phyloP scores from a whole-genome alignment of 1,140 invertebrate species.

The Drosophila trapezifrons region DNA sequence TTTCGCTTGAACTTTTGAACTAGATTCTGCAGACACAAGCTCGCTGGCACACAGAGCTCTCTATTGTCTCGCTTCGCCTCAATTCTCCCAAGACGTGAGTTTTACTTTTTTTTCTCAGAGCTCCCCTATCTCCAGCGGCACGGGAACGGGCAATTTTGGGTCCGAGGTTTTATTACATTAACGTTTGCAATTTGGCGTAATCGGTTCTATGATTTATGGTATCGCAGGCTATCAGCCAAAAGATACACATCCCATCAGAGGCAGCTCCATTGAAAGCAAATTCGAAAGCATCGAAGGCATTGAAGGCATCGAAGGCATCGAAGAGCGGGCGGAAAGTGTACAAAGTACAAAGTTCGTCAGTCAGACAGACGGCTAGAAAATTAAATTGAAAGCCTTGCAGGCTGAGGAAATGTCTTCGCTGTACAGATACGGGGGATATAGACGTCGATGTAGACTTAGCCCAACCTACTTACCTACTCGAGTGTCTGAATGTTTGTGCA shows the following conservation, averaged over 20 bases:
- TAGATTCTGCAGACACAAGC: constrained; percentile 60
- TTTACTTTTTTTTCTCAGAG: constrained; percentile 54
- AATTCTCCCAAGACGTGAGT: constrained; percentile 51
- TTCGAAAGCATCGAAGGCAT: constrained; percentile 45
- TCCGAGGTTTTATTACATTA: constrained; percentile 55
- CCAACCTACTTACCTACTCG: constrained; percentile 80
- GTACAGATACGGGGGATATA: constrained; percentile 7
- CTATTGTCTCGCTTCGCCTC: constrained; percentile 44
- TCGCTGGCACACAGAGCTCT: constrained; percentile 21
- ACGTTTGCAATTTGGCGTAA: constrained; percentile 54
- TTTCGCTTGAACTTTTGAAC: constrained; percentile 79
- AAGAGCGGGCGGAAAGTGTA: constrained; percentile 45
- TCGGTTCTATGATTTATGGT: constrained; percentile 55
- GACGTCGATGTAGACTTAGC: constrained; percentile 36
- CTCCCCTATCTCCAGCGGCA: constrained; percentile 8
- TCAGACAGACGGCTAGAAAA: constrained; percentile 57
- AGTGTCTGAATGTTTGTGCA: constrained; percentile 79
- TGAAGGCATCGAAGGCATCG: constrained; percentile 40
- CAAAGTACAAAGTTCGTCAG: constrained; percentile 65
- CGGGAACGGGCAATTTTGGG: constrained; percentile 39
- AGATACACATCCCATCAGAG: constrained; percentile 35
- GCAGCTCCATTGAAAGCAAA: constrained; percentile 40
- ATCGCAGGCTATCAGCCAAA: constrained; percentile 41
- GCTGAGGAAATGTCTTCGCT: constrained; percentile 8
- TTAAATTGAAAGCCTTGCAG: constrained; percentile 75